Base-by-base conservation (phyloP, 2,888 invertebrate genomes). In the Brenthis hecate region DNA sequence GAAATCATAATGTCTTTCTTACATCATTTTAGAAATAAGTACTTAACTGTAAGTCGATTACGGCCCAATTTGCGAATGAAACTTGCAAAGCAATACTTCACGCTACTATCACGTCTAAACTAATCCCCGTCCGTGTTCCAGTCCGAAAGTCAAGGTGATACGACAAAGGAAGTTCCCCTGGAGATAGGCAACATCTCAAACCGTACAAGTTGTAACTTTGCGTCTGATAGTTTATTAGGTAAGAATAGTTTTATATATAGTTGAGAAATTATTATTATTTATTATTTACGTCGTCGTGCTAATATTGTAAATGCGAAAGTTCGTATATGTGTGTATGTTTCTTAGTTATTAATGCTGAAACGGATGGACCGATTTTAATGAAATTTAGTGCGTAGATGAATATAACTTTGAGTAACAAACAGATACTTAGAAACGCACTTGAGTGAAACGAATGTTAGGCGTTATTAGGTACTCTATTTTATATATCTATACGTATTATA, bases 141-240 rank as follows among this genome's bases (percentile, higher is more conserved):
- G 70, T 2, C 78, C 81, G 36, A 83, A 83, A 72, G 84, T 84
- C 5, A 84, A 87, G 76, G 73, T 86, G 36, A 77, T 85, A 56
- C 78, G 84, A 64, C 84, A 80, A n/a, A 85, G 77, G 72, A 88
- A 84, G 72, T 86, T 85, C 32, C 78, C 85, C 23, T 67, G 67
- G 67, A 48, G 67, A 62, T 67, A 62, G 63, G 54, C 47, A 55
- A 32, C 28, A 55, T 23, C 28, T 56, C 5, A 14, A n/a, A 43
- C 43, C 60, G 62, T 36, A 62, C 32, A 14, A 54, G 43, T 53
- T 43, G 28, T 50, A 60, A 62, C 53, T 62, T 54, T 53, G 16
- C 51, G 14, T 54, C 53, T 36, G 36, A 14, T 54, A 53, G 53
- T 36, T 62, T 53, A 23, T 51, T 62, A 62, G 51, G 36, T 62